Conservation (phyloP, 30 jellyfish, hydroid and myxozoan species). For the Pelagia noctiluca region DNA sequence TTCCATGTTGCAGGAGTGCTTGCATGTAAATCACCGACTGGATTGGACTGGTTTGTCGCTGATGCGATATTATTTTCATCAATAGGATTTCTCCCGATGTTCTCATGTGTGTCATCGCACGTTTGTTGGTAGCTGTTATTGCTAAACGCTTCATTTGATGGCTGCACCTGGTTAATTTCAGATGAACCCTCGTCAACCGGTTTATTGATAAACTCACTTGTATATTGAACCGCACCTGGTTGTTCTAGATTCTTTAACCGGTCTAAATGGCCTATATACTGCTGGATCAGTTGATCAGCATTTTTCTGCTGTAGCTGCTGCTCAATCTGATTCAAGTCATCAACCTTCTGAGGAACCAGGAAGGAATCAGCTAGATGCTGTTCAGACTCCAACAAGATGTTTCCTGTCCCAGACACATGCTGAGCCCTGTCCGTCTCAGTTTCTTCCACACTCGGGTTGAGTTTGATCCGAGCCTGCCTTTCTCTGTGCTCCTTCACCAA, state of each 20-base stretch:
- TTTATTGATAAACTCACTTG: not conserved
- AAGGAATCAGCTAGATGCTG: conserved; percentile 64
- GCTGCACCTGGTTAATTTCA: not conserved
- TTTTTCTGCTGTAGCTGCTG: not conserved
- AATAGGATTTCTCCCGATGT: too few relatives aligned
- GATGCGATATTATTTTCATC: too few relatives aligned
- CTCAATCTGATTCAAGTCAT: not conserved
- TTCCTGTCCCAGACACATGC: too few relatives aligned
- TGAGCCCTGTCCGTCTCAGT: too few relatives aligned
- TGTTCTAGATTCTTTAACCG: not conserved
- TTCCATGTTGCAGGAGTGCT: too few relatives aligned
- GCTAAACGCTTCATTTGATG: not conserved
- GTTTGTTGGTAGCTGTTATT: not conserved
- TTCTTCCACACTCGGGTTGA: too few relatives aligned
- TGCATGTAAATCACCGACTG: too few relatives aligned
- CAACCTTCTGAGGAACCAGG: conserved; percentile 34
- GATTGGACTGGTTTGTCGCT: too few relatives aligned
- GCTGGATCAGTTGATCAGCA: not conserved
- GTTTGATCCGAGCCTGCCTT: too few relatives aligned
- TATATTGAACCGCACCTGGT: not conserved
- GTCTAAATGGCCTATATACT: conserved; percentile 18
- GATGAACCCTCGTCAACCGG: not conserved
- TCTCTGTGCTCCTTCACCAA: not conserved
- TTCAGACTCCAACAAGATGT: not conserved
- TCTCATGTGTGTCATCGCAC: too few relatives aligned